Evolutionary conservation across 2,113 vertebrate species (phyloP).

Genomic region (Coreoperca whiteheadi): DNA sequence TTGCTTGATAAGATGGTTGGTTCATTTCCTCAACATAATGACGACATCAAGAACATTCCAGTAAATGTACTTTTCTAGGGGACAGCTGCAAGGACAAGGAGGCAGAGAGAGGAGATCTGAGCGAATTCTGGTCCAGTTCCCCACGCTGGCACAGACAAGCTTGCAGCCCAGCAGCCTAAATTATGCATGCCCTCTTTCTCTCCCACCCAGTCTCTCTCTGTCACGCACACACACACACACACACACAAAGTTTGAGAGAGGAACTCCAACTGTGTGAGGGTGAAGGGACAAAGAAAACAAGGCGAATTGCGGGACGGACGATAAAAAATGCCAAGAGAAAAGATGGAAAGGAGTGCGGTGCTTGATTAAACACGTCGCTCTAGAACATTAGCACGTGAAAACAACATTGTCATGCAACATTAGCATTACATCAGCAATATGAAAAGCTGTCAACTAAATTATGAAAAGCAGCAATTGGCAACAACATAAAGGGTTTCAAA

Average conservation of each 20-base stretch:
- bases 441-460: constrained; percentile 13
- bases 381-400: not conserved
- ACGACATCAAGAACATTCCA: not conserved
- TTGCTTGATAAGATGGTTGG: not conserved
- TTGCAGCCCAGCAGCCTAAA: constrained; percentile 55
- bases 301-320: constrained; percentile 3
- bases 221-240: constrained; percentile 28
- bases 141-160: constrained; percentile 32
- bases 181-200: constrained; percentile 61
- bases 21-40: not conserved
- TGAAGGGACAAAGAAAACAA: constrained; percentile 16
- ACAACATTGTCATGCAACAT: constrained; percentile 4
- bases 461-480: not conserved
- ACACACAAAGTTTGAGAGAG: constrained; percentile 20
- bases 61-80: not conserved
- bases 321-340: constrained; percentile 12
- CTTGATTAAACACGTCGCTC: not conserved
- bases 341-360: not conserved
- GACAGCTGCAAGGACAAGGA: constrained; percentile 43
- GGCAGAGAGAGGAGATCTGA: constrained; percentile 4
- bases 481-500: not conserved
- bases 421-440: not conserved
- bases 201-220: constrained; percentile 9
- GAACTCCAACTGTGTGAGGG: constrained; percentile 5
- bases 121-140: constrained; percentile 53